Percentiles rank a stretch among this genome's conserved stretches.
phyloP scores from a whole-genome alignment of 2,797 vertebrate genomes.

The Pempheris klunzingeri region DNA sequence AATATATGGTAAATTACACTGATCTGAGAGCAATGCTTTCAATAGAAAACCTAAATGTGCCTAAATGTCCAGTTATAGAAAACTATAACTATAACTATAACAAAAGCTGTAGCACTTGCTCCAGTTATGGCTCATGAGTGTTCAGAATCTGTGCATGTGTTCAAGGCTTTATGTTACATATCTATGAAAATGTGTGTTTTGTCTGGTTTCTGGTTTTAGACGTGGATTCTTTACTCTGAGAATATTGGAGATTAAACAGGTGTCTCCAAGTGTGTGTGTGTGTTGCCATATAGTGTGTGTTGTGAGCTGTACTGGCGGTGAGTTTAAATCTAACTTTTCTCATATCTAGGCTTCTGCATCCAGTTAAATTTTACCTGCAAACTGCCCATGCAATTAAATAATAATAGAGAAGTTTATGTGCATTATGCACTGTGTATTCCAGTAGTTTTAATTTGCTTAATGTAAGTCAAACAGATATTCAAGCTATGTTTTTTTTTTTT shows the following conservation, averaged over 20 bases:
- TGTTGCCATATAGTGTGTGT: conserved; percentile 18
- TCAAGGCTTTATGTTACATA: background rate
- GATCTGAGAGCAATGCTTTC: background rate
- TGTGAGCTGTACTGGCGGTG: background rate
- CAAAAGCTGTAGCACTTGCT: background rate
- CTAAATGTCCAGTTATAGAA: background rate
- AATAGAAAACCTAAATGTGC: background rate
- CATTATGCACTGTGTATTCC: too few species aligned
- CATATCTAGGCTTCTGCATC: conserved; percentile 12
- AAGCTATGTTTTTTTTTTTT: too few species aligned
- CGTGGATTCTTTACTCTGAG: too few species aligned
- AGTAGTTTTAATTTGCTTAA: too few species aligned
- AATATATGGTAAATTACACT: background rate
- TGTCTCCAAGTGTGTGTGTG: conserved; percentile 10
- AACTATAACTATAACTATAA: background rate
- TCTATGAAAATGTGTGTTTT: conserved; percentile 4
- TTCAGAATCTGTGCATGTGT: background rate
- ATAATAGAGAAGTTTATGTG: too few species aligned
- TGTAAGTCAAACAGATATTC: too few species aligned
- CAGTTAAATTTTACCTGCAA: background rate
- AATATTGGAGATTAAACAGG: too few species aligned
- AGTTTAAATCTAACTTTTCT: conserved; percentile 3
- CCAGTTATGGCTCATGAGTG: background rate
- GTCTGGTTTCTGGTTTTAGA: too few species aligned
- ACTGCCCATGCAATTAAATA: too few species aligned